Evolutionary conservation across 2,797 vertebrate species (phyloP), one percentile per base, ranked within the genome.

Genomic region (Acanthornis magna): DNA sequence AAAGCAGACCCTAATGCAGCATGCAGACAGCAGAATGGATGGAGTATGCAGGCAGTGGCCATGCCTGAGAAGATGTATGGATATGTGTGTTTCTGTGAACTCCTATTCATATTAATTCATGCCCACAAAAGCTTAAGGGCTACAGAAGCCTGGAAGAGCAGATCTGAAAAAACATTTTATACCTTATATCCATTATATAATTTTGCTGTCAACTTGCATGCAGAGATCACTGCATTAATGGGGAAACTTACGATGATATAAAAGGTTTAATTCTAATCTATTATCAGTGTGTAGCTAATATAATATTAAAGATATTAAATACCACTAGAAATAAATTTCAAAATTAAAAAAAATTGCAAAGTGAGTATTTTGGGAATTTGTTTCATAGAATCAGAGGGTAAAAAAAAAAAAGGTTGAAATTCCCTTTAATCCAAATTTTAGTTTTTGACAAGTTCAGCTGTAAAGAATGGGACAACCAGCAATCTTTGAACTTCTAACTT

Each of bases 1-100:
- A 91, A 91, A 87, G 48, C 67, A 85, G 87, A 67, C 30, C 25
- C 58, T 91, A 85, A 78, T 18, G 74, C 21, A 79, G 71, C 26
- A 61, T 1, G 18, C 42, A 85, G 74, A 32, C 74, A 79, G 84
- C 63, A 89, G 80, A 89, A 85, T 1, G 63, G 74, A 81, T 70
- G 71, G 54, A 53, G 15, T 3, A 54, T 17, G 36, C 60, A 84
- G 71, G 63, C 53, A 91, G 57, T 26, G 65, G 15, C 45, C 34
- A 22, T 68, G 65, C 40, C 68, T 91, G 57, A 36, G 61, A 75
- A 93, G 36, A 83, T 70, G 42, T 1, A 89, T 13, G 32, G 50
- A 25, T 51, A 58, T 10, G 10, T 63, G 34, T 72, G 47, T 23
- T 60, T 65, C 40, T 38, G 32, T 62, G 82, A 78, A 65, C 48